Evolutionary conservation across 2,888 invertebrate species (phyloP), one percentile per base, ranked within the genome.

Genomic region (Seira musarum): DNA sequence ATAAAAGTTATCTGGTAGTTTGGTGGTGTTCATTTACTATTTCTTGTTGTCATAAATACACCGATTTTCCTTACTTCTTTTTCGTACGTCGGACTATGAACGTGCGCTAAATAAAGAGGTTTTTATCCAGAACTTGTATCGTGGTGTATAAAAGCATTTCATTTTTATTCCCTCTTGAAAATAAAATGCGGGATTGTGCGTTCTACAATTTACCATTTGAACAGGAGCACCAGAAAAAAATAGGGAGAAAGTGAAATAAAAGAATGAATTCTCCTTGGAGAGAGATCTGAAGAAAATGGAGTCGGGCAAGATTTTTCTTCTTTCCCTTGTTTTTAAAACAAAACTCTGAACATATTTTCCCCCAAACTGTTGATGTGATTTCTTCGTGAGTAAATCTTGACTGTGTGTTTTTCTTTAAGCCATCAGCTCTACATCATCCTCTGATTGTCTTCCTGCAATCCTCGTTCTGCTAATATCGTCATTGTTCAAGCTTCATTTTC

Each of bases 271-370:
- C 49, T 49, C 49, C 49, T 49, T 49, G 49, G 49, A 49, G 49
- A n/a, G n/a, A 49, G 49, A 49, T 49, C 49, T 49, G 49, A n/a
- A 49, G 49, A 49, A 49, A 49, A 49, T 49, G 49, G 49, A 49
- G 49, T n/a, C 49, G 15, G 49, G 49, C 2, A 8, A 49, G 49
- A 49, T 49, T 49, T 30, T 30, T 30, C 30, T 30, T 30, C 30
- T 30, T 30, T 8, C 30, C 2, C 15, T 49, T 13, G 49, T 49
- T 30, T 49, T 49, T n/a, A 49, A 49, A 49, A n/a, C 49, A 49
- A 49, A 49, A 49, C 49, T 13, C 49, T 3, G 30, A 30, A 49
- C 49, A 49, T 30, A 49, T 49, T 49, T 49, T 49, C 49, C 49
- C 13, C 2, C 3, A 49, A 49, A 49, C 49, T 49, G 49, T 49